phyloP scores from a whole-genome alignment of 2,797 vertebrate genomes.

The Chaetodon trifasciatus region DNA sequence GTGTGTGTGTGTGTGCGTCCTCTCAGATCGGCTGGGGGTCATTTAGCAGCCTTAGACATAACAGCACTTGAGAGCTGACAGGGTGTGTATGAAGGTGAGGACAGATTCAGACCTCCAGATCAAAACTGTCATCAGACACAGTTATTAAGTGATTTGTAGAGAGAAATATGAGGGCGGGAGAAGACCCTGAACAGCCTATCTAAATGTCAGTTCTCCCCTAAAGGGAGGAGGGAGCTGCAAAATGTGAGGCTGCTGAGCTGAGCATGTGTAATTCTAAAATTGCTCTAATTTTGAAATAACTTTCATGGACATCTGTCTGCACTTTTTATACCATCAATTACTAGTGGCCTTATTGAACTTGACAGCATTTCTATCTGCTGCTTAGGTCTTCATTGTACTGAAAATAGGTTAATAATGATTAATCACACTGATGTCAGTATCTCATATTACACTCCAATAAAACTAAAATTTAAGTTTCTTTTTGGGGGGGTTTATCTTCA shows the following conservation, averaged over 20 bases:
- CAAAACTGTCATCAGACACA: conserved; percentile 60
- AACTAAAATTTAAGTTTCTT: not conserved
- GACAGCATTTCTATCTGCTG: not conserved
- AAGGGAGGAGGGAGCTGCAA: conserved; percentile 14
- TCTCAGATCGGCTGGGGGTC: conserved; percentile 53
- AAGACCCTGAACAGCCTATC: not conserved
- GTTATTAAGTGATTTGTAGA: conserved; percentile 60
- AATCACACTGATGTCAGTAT: not conserved
- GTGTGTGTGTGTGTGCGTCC: conserved; percentile 45
- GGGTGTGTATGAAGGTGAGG: conserved; percentile 56
- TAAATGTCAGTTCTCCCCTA: conserved; percentile 41
- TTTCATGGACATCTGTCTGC: not conserved
- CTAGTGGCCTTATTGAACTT: not conserved
- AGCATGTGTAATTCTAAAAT: conserved; percentile 29
- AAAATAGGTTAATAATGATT: not conserved
- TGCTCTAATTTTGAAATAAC: conserved; percentile 23
- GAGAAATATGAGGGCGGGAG: conserved; percentile 38
- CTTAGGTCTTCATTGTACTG: not conserved
- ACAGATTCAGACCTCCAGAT: conserved; percentile 57
- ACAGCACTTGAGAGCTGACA: conserved; percentile 68
- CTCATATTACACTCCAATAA: not conserved
- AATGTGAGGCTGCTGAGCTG: conserved; percentile 3
- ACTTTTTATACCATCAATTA: not conserved
- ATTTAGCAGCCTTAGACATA: conserved; percentile 68
- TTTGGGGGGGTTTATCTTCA: not conserved